Conservation (phyloP, 2,797 vertebrate genomes). For the Cossypha heuglini region DNA sequence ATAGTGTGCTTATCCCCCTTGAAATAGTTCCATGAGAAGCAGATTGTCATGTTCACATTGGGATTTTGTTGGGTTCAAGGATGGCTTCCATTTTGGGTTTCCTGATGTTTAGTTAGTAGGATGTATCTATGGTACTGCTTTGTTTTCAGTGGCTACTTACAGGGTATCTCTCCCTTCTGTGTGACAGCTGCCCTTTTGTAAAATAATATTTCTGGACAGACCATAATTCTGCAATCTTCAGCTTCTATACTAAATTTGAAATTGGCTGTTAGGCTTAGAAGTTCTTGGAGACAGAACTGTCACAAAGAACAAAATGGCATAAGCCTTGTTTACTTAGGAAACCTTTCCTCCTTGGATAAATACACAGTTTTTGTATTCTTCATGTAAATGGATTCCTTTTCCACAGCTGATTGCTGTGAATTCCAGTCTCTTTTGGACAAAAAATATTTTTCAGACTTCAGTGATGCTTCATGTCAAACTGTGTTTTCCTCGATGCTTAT, state of each 20-base stretch:
- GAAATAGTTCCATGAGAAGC: background rate
- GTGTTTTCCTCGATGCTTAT: background rate
- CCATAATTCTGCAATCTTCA: background rate
- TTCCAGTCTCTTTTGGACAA: background rate
- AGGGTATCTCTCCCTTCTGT: background rate
- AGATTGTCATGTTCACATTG: background rate
- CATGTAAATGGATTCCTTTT: background rate
- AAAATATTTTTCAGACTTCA: background rate
- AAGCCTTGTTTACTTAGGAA: background rate
- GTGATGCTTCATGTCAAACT: background rate
- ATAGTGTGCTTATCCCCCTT: background rate
- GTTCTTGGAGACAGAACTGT: background rate
- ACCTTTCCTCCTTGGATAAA: background rate
- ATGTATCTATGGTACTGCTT: background rate
- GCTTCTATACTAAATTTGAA: background rate
- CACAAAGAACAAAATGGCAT: background rate
- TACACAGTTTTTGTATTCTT: background rate
- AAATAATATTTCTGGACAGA: background rate
- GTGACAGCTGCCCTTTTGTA: background rate
- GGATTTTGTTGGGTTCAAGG: background rate
- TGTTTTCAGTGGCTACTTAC: background rate
- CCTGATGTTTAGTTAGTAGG: background rate
- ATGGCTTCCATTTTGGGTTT: background rate
- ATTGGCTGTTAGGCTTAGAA: background rate
- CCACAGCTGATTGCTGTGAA: background rate